Conservation (phyloP, 1,140 invertebrate species). For the Matsumurasca onukii region DNA sequence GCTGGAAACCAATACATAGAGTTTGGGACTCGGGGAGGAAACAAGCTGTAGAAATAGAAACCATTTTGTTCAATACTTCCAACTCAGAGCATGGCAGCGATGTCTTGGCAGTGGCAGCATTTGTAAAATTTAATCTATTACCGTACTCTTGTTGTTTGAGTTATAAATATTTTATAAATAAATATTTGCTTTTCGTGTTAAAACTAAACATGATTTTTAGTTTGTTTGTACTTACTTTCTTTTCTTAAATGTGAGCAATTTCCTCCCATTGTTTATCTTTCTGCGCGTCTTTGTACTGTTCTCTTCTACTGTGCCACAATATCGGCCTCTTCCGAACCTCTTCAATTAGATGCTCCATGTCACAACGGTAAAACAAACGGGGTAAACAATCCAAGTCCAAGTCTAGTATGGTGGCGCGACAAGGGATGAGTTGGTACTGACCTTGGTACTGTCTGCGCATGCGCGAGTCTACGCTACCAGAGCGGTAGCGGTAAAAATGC, state of each 20-base stretch:
- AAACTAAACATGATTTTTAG: background rate
- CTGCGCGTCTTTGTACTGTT: background rate
- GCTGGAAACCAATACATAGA: slow-evolving; percentile 17
- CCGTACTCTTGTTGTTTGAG: no score
- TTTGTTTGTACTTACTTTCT: background rate
- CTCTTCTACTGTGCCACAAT: no score
- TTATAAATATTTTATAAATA: no score
- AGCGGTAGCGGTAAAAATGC: background rate
- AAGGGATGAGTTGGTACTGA: no score
- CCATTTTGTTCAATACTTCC: slow-evolving; percentile 15
- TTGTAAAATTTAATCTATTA: no score
- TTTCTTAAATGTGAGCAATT: background rate
- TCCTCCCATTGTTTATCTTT: background rate
- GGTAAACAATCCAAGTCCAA: no score
- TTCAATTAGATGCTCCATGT: no score
- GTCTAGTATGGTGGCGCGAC: no score
- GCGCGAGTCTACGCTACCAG: background rate
- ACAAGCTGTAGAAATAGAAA: background rate
- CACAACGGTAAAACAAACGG: no score
- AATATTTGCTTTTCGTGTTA: no score
- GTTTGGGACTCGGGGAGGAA: background rate
- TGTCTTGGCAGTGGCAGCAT: slow-evolving; percentile 23
- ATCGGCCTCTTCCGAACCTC: no score
- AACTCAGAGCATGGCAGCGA: slow-evolving; percentile 13
- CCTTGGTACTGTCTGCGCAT: background rate